Conservation (phyloP, 2,888 invertebrate genomes). For the Papilio protenor region DNA sequence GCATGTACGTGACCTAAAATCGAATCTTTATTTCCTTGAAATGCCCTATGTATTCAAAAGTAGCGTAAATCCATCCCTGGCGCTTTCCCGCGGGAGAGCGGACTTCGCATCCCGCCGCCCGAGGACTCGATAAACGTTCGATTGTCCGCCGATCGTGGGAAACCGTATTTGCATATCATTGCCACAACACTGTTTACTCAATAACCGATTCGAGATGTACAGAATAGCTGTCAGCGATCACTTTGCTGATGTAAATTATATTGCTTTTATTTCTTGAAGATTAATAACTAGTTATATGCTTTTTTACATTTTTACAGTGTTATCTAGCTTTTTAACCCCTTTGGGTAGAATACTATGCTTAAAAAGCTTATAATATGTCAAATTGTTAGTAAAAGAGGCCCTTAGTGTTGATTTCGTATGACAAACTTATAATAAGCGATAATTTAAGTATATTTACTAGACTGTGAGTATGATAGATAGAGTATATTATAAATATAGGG, state of each 20-base stretch:
- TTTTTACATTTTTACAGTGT: no score
- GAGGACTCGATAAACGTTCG: conserved; percentile 66
- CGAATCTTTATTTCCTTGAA: not conserved
- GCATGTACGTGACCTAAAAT: not conserved
- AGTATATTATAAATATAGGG: not conserved
- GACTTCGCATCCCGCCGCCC: conserved; percentile 40
- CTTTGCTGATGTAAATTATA: conserved; percentile 1
- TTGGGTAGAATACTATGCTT: no score
- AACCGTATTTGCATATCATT: conserved; percentile 71
- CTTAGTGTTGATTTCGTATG: not conserved
- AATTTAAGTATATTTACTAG: not conserved
- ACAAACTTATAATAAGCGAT: not conserved
- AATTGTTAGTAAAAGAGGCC: not conserved
- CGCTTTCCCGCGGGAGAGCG: conserved; percentile 56
- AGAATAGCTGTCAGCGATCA: conserved; percentile 33
- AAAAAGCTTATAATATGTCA: not conserved
- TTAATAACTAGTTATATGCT: no score
- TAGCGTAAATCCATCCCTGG: conserved; percentile 27
- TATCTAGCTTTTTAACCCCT: no score
- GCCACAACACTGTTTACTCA: conserved; percentile 51
- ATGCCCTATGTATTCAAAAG: not conserved
- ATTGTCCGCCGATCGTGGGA: conserved; percentile 71
- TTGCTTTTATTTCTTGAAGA: not conserved
- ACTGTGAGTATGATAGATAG: not conserved
- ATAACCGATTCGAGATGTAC: conserved; percentile 44